Evolutionary conservation across 2,797 vertebrate genomes (phyloP).

Genomic region (Erpetoichthys calabaricus): DNA sequence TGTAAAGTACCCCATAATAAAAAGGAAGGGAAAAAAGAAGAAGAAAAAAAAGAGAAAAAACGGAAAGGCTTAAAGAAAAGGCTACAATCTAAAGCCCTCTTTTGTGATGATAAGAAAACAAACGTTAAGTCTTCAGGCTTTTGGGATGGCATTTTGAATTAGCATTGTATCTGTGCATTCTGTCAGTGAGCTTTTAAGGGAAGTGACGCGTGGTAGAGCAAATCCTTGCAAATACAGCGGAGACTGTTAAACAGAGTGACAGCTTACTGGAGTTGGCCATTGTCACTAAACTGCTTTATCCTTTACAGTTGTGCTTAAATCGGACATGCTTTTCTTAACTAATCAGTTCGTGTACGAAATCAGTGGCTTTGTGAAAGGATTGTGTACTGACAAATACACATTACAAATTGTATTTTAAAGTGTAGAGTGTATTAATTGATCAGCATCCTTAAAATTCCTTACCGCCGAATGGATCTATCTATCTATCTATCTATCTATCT

Average conservation of each 20-base stretch:
- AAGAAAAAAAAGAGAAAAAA: not conserved
- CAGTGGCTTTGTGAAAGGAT: slow-evolving; percentile 5
- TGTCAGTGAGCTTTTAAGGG: slow-evolving; percentile 2
- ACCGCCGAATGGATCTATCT: too few species aligned
- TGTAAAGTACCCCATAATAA: not conserved
- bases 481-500: too few species aligned
- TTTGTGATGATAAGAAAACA: slow-evolving; percentile 12
- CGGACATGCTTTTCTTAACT: slow-evolving; percentile 13
- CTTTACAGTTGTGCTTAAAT: slow-evolving; percentile 7
- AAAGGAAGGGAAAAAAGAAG: not conserved
- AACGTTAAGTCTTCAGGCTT: slow-evolving; percentile 1
- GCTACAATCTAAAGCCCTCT: slow-evolving; percentile 8
- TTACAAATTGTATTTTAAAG: too few species aligned
- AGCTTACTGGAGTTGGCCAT: slow-evolving; percentile 9
- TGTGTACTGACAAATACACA: too few species aligned
- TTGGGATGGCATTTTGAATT: slow-evolving; percentile 6
- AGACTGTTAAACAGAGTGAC: slow-evolving; percentile 12
- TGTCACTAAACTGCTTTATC: slow-evolving; percentile 7
- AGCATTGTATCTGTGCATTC: not conserved
- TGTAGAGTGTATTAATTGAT: too few species aligned
- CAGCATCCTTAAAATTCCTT: too few species aligned
- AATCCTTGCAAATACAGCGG: slow-evolving; percentile 9
- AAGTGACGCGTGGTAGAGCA: slow-evolving; percentile 8
- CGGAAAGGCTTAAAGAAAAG: slow-evolving; percentile 2
- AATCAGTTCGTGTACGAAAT: slow-evolving; percentile 3